Conservation (phyloP, 2,888 invertebrate genomes). For the Drosophila monieri region DNA sequence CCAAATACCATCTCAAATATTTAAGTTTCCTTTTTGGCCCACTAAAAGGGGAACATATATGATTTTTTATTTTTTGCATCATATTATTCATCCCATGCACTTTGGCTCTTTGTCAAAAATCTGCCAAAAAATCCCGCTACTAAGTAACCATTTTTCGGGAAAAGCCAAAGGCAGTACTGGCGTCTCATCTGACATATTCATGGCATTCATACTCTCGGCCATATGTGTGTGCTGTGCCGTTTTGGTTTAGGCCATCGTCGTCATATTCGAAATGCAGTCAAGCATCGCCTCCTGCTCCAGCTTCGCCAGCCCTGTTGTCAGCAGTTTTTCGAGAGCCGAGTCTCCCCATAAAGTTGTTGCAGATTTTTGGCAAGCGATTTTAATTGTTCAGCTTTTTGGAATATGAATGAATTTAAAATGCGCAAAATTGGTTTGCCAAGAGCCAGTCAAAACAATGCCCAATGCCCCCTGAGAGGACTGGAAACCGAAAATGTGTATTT, state of each 20-base stretch:
- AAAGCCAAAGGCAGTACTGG: slow-evolving; percentile 25
- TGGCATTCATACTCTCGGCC: slow-evolving; percentile 37
- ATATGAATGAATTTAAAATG: slow-evolving; percentile 63
- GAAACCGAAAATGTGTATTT: background rate
- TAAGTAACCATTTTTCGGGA: slow-evolving; percentile 34
- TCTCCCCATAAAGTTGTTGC: slow-evolving; percentile 55
- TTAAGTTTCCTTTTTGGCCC: slow-evolving; percentile 9
- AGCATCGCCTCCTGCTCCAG: slow-evolving; percentile 30
- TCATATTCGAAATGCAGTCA: slow-evolving; percentile 49
- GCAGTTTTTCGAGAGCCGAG: slow-evolving; percentile 54
- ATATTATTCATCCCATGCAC: slow-evolving; percentile 57
- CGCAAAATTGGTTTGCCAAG: slow-evolving; percentile 30
- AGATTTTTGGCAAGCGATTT: slow-evolving; percentile 67
- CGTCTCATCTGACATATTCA: slow-evolving; percentile 63
- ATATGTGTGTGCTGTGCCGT: slow-evolving; percentile 51
- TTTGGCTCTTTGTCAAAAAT: slow-evolving; percentile 80
- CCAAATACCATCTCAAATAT: background rate
- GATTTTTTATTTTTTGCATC: slow-evolving; percentile 24
- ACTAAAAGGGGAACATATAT: slow-evolving; percentile 4
- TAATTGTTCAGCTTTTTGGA: slow-evolving; percentile 62
- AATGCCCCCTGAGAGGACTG: background rate
- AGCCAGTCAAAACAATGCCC: slow-evolving; percentile 51
- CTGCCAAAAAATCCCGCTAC: slow-evolving; percentile 35
- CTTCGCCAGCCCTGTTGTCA: slow-evolving; percentile 35
- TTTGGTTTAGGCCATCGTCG: slow-evolving; percentile 20